phyloP scores from a whole-genome alignment of 2,113 vertebrate species.

The Heterochromis multidens region DNA sequence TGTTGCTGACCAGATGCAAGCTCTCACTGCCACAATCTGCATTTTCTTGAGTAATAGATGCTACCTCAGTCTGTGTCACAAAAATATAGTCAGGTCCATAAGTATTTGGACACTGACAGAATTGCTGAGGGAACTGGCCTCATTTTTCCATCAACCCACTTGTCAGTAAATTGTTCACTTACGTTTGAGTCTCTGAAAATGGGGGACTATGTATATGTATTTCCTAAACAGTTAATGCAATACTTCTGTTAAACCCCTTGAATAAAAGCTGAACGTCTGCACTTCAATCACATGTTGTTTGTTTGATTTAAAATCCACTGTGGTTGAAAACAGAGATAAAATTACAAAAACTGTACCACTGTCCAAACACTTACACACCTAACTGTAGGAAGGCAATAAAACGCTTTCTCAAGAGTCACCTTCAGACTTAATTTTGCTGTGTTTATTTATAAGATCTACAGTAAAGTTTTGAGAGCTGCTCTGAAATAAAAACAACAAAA shows the following conservation, averaged over 20 bases:
- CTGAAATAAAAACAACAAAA: not conserved
- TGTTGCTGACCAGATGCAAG: conserved; percentile 24
- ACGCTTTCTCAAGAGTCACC: not conserved
- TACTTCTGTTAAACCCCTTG: too few species aligned
- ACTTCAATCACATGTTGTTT: not conserved
- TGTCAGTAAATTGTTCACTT: too few species aligned
- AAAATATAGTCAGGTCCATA: not conserved
- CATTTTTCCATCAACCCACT: not conserved
- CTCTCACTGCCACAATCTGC: conserved; percentile 2
- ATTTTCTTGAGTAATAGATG: conserved; percentile 3
- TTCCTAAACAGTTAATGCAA: too few species aligned
- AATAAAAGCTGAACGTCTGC: not conserved
- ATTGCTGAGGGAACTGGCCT: not conserved
- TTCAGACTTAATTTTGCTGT: not conserved
- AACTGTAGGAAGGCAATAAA: not conserved
- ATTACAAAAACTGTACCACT: not conserved
- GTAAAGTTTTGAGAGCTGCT: not conserved
- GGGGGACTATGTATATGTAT: too few species aligned
- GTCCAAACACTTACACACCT: not conserved
- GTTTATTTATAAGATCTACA: not conserved
- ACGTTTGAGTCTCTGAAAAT: too few species aligned
- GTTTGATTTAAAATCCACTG: not conserved
- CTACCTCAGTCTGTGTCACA: not conserved
- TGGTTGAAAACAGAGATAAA: not conserved
- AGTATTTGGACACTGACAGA: not conserved